Conservation (phyloP, 2,113 vertebrate genomes). For the Sakesphorus luctuosus region DNA sequence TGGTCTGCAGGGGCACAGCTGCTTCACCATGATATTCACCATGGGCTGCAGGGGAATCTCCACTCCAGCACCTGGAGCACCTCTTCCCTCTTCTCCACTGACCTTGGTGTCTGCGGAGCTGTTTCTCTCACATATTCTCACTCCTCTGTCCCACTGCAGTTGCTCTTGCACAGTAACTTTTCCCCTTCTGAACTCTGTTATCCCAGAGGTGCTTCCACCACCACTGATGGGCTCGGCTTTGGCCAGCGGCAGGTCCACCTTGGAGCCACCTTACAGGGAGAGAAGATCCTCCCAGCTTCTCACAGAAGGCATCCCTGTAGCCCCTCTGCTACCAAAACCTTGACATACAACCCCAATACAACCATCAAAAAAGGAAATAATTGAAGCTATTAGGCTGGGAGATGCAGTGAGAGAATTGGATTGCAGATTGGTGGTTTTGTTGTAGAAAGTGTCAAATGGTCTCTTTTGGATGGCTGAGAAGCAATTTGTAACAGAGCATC, state of each 20-base stretch:
- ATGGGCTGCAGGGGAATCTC: background rate
- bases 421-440: background rate
- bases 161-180: background rate
- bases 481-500: background rate
- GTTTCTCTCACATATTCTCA: background rate
- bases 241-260: accelerated
- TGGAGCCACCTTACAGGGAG: background rate
- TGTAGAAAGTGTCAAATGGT: constrained; percentile 20
- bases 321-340: background rate
- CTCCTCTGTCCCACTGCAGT: background rate
- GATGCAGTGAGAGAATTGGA: background rate
- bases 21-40: background rate
- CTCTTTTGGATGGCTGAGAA: background rate
- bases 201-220: background rate
- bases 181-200: background rate
- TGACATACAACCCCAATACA: background rate
- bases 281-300: background rate
- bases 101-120: background rate
- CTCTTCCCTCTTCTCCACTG: background rate
- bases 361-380: background rate
- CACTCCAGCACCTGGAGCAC: background rate
- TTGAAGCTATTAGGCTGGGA: background rate
- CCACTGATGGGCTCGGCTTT: background rate
- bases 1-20: background rate
- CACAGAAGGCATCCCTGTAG: background rate